phyloP scores from a whole-genome alignment of 2,113 vertebrate genomes.

The Egretta garzetta region DNA sequence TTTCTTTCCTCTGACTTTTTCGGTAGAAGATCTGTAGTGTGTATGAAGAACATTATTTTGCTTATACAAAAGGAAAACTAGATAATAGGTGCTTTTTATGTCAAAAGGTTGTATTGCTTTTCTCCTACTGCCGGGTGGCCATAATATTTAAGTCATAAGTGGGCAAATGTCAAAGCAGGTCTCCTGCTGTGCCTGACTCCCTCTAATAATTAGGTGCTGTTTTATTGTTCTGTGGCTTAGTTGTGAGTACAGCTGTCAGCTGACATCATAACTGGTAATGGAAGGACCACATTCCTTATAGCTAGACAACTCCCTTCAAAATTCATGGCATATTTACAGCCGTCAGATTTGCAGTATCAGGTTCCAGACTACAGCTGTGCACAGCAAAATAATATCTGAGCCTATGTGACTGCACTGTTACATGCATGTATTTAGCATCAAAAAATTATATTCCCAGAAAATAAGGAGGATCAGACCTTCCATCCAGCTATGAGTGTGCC shows the following conservation, averaged over 20 bases:
- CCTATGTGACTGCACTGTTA: not conserved
- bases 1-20: slow-evolving; percentile 2
- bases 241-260: slow-evolving; percentile 33
- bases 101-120: not conserved
- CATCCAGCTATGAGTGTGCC: not conserved
- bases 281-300: slow-evolving; percentile 16
- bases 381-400: not conserved
- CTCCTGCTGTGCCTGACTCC: slow-evolving; percentile 28
- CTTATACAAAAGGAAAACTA: slow-evolving; percentile 23
- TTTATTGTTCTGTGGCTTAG: slow-evolving; percentile 23
- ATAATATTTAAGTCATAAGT: slow-evolving; percentile 42
- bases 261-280: not conserved
- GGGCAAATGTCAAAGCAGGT: slow-evolving; percentile 58
- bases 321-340: not conserved
- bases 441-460: accelerated
- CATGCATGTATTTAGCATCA: not conserved
- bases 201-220: slow-evolving; percentile 34
- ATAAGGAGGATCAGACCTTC: not conserved
- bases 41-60: not conserved
- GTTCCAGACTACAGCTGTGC: not conserved
- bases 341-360: not conserved
- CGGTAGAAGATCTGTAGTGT: not conserved
- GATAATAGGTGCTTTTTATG: slow-evolving; percentile 31
- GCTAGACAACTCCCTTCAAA: slow-evolving; percentile 24
- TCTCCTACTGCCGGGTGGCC: slow-evolving; percentile 26